phyloP scores from a whole-genome alignment of 1,140 invertebrate genomes.

The Chelonus insularis region DNA sequence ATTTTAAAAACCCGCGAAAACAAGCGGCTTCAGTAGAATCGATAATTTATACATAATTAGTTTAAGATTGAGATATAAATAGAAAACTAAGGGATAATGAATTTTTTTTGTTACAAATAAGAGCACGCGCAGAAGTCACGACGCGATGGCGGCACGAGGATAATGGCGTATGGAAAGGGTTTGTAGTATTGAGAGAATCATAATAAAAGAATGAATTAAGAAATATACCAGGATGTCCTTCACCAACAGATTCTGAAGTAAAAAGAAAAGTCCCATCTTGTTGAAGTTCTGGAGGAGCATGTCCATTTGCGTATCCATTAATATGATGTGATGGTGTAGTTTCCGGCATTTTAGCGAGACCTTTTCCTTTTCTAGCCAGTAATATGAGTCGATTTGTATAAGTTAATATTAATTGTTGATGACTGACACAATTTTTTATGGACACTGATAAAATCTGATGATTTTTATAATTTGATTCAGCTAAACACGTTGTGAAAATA shows the following conservation, averaged over 20 bases:
- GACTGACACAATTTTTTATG: neutral
- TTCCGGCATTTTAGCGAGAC: constrained; percentile 67
- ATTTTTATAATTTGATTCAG: neutral
- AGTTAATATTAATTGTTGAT: neutral
- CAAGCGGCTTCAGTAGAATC: too few species aligned
- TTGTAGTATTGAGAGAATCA: neutral
- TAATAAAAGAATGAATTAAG: constrained; percentile 22
- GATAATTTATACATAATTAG: too few species aligned
- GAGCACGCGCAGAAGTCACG: neutral
- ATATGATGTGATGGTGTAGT: constrained; percentile 68
- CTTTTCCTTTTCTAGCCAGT: neutral
- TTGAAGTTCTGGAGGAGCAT: constrained; percentile 72
- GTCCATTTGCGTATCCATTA: constrained; percentile 78
- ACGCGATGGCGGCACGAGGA: constrained; percentile 15
- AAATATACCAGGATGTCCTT: constrained; percentile 89
- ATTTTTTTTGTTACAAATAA: neutral
- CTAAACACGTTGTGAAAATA: neutral
- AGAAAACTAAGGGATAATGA: neutral
- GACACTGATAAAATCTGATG: neutral
- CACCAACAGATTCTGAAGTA: constrained; percentile 98
- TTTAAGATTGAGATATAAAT: too few species aligned
- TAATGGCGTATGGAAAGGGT: neutral
- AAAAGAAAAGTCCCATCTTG: constrained; percentile 92
- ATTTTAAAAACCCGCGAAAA: too few species aligned
- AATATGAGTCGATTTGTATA: constrained; percentile 47